A percentile compares a stretch with the other conserved stretches of the same genome.
phyloP scores from a whole-genome alignment of 2,113 vertebrate genomes.

The Gavialis gangeticus region DNA sequence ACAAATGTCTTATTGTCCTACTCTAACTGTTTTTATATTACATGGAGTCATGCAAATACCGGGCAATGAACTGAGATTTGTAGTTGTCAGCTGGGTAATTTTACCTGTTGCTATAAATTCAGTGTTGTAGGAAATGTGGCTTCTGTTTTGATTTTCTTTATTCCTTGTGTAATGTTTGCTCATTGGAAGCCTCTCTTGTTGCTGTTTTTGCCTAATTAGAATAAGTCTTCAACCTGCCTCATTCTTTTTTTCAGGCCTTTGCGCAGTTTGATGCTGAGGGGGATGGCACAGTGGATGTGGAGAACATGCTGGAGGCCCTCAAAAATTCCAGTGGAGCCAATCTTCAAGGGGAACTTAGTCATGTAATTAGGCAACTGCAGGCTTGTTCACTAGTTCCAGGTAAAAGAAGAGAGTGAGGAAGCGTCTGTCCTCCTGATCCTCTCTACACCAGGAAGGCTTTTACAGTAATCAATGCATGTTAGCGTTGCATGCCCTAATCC shows the following conservation, averaged over 20 bases:
- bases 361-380: conserved; percentile 94
- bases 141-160: neutral
- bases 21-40: neutral
- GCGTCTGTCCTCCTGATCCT: neutral
- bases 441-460: rapidly evolving
- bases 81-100: neutral
- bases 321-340: conserved; percentile 95
- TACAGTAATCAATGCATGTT: neutral
- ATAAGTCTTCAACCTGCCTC: neutral
- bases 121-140: rapidly evolving
- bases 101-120: neutral
- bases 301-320: conserved; percentile 92
- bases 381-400: conserved; percentile 97
- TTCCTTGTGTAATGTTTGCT: neutral
- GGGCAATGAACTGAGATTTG: neutral
- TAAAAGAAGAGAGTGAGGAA: conserved; percentile 55
- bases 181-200: neutral
- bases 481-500: neutral
- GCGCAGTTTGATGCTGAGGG: conserved; percentile 97
- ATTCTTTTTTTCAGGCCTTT: conserved; percentile 85
- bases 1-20: neutral
- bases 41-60: neutral
- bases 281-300: conserved; percentile 93
- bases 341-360: conserved; percentile 94
- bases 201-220: neutral